Base-by-base conservation (phyloP, 2,797 vertebrate species). In the Eurystomus glaucurus region DNA sequence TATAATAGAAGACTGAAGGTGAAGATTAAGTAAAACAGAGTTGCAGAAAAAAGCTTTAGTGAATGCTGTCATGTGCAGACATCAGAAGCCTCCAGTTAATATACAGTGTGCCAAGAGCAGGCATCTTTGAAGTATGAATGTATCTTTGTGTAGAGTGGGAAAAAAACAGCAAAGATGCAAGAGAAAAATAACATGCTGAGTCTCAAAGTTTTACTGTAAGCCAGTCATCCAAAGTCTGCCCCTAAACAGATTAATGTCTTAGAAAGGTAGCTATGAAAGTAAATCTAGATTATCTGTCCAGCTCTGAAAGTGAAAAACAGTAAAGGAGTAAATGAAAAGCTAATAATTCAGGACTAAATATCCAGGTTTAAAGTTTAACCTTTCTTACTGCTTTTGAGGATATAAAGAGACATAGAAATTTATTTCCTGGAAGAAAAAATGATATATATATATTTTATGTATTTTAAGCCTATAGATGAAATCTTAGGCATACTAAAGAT, bases 281-380 rank as follows among this genome's bases (percentile, higher is more conserved):
- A 94, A 88, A 84, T 78, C 50, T 85, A 52, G 54, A 90, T 95
- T 89, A 61, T 39, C 17, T 94, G 14, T 39, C 55, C 48, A 66
- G 17, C 8, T 85, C 62, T 62, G 51, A 62, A 87, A 89, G 35
- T 69, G 68, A 48, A 72, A 86, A 87, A 23, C 0, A 2, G 28
- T 58, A 41, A 58, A 72, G 11, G 4, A 70, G 25, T 83, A 89
- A 91, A 93, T 46, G 18, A 48, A 70, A 79, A 68, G 0, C 2
- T 48, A 77, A 64, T 80, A 85, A 86, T 74, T 88, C 25, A 58
- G 14, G 28, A 80, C 31, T 66, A 50, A 87, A 55, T 83, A 15
- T 58, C 79, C 39, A 76, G 10, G 19, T 58, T 8, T 2, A 60
- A 92, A 85, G 4, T 45, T 80, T 82, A 70, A 18, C 16, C 5